Evolutionary conservation across 1,140 invertebrate genomes (phyloP).

Genomic region (Philotrypesis tridentata): DNA sequence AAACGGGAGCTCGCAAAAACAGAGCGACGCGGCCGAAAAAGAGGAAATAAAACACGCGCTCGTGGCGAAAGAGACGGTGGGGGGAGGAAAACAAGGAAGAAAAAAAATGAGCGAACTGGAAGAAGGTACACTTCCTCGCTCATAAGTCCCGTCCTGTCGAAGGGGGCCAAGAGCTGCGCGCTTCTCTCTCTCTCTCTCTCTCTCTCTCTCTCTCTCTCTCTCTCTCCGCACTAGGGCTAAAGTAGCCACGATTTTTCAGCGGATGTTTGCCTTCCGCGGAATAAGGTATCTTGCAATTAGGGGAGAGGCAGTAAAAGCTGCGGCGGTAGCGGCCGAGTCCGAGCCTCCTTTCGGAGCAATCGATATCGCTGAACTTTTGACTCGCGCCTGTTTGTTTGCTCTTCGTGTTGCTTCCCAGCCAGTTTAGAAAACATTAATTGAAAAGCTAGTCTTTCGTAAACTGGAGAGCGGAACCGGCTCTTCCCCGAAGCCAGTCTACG

Average conservation of each 20-base stretch:
- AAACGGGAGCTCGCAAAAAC: background rate
- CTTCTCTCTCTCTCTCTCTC: no score
- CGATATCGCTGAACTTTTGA: constrained; percentile 27
- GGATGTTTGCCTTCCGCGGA: constrained; percentile 7
- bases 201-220: no score
- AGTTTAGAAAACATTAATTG: constrained; percentile 44
- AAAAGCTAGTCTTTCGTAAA: constrained; percentile 17
- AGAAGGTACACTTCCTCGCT: constrained; percentile 25
- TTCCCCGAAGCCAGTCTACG: background rate
- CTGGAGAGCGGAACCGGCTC: background rate
- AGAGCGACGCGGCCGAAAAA: background rate
- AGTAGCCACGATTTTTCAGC: constrained; percentile 3
- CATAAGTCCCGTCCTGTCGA: constrained; percentile 9
- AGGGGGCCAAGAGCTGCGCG: background rate
- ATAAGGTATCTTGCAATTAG: constrained; percentile 23
- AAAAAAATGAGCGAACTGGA: no score
- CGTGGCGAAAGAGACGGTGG: background rate
- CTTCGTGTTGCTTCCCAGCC: background rate
- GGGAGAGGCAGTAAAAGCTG: no score
- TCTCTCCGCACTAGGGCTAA: background rate
- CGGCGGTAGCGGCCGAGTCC: no score
- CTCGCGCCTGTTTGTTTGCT: background rate
- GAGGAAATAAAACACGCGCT: background rate
- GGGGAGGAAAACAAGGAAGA: background rate
- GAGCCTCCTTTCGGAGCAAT: no score